Evolutionary conservation across 1,140 invertebrate species (phyloP), one percentile per base, ranked within the genome.

Genomic region (Aphaenogaster rudis): DNA sequence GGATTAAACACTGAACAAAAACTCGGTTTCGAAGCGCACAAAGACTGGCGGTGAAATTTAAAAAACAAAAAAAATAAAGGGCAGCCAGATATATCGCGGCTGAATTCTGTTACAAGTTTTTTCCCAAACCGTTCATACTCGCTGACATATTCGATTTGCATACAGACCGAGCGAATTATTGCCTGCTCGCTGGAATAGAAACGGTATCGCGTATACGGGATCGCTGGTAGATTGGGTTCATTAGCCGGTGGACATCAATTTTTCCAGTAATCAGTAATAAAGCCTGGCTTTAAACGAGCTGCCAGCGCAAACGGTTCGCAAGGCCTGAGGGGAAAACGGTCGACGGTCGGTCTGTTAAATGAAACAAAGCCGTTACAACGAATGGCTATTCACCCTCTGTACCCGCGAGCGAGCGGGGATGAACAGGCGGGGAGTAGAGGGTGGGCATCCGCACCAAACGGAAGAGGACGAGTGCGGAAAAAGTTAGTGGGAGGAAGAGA

Each of bases 281-380:
- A 93, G 90, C 91, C 88, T 64, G 91, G 91, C 87, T 93, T 92
- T 92, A 92, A 93, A 90, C 92, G 91, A 92, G 91, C 90, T 89
- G 85, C 81, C 92, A 80, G 78, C 85, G 89, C 91, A 87, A 92
- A 92, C 81, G 78, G 85, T 64, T 77, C 50, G 66, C 66, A 71
- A 52, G 76, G 80, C 76, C 82, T 76, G 91, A 84, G 88, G 90
- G 88, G 87, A 79, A 86, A 92, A 90, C 85, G 86, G 82, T 89
- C 90, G 92, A 86, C 89, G 91, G 79, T 87, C 86, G 92, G 92
- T 92, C 90, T 92, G 93, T 94, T 94, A 94, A 94, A 93, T 94
- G 93, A 94, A 94, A 94, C 92, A 93, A 94, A 93, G 93, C 93
- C 92, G 90, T 93, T 93, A 94, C 93, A 94, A 94, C 92, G 92